Percentiles rank a stretch among this genome's conserved stretches.
phyloP scores from a whole-genome alignment of 2,888 invertebrate genomes.

The Artemia sinica region DNA sequence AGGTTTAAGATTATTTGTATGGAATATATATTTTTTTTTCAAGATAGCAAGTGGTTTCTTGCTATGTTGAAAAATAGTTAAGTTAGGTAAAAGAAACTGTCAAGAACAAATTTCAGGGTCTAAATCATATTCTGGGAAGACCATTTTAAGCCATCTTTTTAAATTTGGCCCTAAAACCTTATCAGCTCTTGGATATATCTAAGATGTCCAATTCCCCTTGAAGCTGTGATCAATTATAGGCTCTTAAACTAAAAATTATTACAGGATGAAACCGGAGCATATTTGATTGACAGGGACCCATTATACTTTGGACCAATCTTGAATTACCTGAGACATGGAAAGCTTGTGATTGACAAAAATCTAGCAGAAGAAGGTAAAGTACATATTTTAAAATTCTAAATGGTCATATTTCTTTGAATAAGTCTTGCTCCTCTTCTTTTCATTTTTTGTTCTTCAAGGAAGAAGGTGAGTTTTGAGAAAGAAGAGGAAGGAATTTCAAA shows the following conservation, averaged over 20 bases:
- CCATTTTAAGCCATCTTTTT: too few species aligned
- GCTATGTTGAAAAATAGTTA: neutral
- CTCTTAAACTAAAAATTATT: conserved; percentile 27
- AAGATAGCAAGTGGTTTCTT: too few species aligned
- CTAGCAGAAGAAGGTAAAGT: conserved; percentile 74
- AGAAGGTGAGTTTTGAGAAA: too few species aligned
- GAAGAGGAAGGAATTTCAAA: too few species aligned
- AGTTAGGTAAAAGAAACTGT: neutral
- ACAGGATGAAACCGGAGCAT: conserved; percentile 94
- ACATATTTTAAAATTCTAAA: too few species aligned
- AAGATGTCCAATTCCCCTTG: neutral
- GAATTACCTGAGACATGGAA: conserved; percentile 91
- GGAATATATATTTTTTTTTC: too few species aligned
- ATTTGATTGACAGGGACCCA: conserved; percentile 92
- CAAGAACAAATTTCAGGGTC: neutral
- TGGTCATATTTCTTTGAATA: too few species aligned
- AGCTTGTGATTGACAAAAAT: conserved; percentile 86
- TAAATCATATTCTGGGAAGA: too few species aligned
- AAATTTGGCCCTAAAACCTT: too few species aligned
- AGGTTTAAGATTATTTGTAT: neutral
- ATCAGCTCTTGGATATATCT: too few species aligned
- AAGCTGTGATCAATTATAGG: neutral
- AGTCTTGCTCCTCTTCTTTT: too few species aligned
- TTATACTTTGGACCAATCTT: conserved; percentile 90
- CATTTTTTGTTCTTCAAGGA: too few species aligned